Conservation (phyloP, 2,797 vertebrate species). For the Trichosurus vulpecula region DNA sequence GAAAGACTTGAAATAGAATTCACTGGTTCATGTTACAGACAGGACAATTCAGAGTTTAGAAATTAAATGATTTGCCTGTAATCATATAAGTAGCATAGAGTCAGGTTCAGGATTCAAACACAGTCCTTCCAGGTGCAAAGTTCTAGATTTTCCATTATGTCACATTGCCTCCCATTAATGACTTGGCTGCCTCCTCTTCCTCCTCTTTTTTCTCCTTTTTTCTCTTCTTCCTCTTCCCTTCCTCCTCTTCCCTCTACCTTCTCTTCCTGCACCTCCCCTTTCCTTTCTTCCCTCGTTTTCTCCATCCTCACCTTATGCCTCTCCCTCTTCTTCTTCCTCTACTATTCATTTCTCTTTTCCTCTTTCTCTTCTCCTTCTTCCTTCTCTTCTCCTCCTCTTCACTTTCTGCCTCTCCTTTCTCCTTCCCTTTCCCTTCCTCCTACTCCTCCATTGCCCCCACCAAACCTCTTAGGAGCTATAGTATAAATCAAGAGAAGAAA, state of each 20-base stretch:
- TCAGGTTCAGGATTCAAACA: neutral
- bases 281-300: neutral
- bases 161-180: neutral
- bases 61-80: neutral
- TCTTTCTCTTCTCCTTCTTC: neutral
- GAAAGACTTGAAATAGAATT: neutral
- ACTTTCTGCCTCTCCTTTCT: neutral
- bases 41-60: neutral
- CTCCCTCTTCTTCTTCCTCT: neutral
- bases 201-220: neutral
- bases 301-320: neutral
- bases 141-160: neutral
- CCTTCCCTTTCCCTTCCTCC: neutral
- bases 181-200: neutral
- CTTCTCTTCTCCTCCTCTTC: too few species aligned
- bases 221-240: neutral
- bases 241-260: neutral
- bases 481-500: neutral
- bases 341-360: neutral
- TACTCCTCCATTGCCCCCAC: neutral
- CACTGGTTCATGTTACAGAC: neutral
- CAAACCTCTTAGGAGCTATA: neutral
- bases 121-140: neutral
- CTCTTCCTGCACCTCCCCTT: too few species aligned
- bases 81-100: neutral